Conservation (phyloP, 92 coral and sea anemone species). For the Virgularia gustaviana region DNA sequence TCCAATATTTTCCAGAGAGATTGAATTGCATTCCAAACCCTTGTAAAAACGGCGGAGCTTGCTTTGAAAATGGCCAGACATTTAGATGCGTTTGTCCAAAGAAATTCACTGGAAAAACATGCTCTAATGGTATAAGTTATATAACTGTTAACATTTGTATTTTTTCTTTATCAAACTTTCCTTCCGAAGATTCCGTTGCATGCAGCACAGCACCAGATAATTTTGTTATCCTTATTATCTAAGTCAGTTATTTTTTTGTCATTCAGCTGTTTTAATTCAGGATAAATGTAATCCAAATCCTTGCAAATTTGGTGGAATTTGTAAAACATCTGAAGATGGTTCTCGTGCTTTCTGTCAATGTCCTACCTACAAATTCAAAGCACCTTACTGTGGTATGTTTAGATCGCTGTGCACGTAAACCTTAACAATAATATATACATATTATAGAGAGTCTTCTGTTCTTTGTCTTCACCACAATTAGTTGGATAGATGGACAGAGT, state of each 20-base stretch:
- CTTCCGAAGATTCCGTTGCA: neutral
- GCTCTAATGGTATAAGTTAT: constrained; percentile 44
- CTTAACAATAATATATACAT: too few species aligned
- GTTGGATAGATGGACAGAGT: too few species aligned
- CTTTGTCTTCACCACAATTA: too few species aligned
- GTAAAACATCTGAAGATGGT: constrained; percentile 28
- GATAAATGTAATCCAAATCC: constrained; percentile 32
- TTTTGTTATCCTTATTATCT: neutral
- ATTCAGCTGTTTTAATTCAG: neutral
- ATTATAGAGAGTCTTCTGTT: too few species aligned
- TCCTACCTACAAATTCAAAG: constrained; percentile 24
- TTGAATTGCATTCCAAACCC: constrained; percentile 65
- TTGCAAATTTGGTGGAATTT: constrained; percentile 40
- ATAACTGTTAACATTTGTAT: neutral
- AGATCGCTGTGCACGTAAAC: too few species aligned
- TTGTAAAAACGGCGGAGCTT: constrained; percentile 55
- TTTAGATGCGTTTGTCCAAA: constrained; percentile 58
- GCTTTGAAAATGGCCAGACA: constrained; percentile 44
- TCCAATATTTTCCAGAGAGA: constrained; percentile 38
- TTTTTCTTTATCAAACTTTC: neutral
- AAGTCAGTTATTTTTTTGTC: neutral
- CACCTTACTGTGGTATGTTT: constrained; percentile 26
- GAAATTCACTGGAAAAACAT: constrained; percentile 59
- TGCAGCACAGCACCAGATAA: too few species aligned
- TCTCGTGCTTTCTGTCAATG: constrained; percentile 14